Evolutionary conservation across 2,797 vertebrate species (phyloP), one percentile per base, ranked within the genome.

Genomic region (Notolepis coatsorum): DNA sequence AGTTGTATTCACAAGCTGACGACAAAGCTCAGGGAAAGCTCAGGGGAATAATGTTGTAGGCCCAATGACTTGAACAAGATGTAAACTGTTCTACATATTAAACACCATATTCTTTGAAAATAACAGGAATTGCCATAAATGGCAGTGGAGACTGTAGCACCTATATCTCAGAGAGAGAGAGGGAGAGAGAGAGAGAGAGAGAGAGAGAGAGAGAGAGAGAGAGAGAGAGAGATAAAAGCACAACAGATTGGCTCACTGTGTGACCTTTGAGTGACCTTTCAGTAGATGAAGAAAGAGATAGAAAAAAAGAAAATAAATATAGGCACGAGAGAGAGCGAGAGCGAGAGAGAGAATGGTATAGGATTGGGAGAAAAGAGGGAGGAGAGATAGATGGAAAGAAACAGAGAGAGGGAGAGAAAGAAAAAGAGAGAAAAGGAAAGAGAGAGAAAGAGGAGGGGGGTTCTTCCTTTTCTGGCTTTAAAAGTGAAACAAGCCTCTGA

Each of bases 201-300:
- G n/a, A n/a, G n/a, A n/a, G n/a, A n/a, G n/a, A n/a, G n/a, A n/a
- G n/a, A n/a, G n/a, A n/a, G n/a, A n/a, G n/a, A n/a, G n/a, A n/a
- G n/a, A n/a, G n/a, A n/a, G n/a, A 28, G 46, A 48, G 12, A 2
- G 23, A 6, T 20, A 38, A 12, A 20, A 53, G 23, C 23, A 55
- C 35, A 53, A 52, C 0, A 12, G 2, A 25, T 25, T 39, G 25
- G 13, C 10, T 33, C 38, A 17, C 23, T 18, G 12, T 12, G 37
- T 42, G 52, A 55, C 52, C 37, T 42, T 13, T 41, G n/a, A 24
- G 18, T 52, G 7, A 28, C 38, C 25, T 28, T 24, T 55, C 24
- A 42, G 25, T 18, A 7, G 52, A 25, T 28, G 49, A 31, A 30
- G 48, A 24, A 20, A 25, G 18, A 20, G 21, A 25, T 23, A 12